These are phyloP conservation scores for Scotopteryx bipunctaria DNA, from an alignment of 2,888 invertebrate genomes.

Conservation along the genomic window DNA sequence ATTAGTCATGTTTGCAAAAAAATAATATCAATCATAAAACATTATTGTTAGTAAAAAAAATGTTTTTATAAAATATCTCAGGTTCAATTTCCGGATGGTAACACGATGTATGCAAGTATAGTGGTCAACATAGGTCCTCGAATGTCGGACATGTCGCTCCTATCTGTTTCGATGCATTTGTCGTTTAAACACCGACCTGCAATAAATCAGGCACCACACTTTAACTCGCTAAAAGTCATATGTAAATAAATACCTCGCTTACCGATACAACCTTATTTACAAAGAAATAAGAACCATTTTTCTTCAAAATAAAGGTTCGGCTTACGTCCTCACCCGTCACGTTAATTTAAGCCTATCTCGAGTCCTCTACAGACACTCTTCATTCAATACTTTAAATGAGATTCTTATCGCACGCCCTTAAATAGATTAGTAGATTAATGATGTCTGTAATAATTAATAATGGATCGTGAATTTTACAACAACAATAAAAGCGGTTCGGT, in stretches of 20 bases:
- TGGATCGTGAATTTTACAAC: constrained; percentile 83
- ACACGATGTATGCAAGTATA: constrained; percentile 61
- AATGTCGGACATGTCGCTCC: constrained; percentile 82
- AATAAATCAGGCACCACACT: constrained; percentile 75
- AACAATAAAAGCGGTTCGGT: constrained; percentile 79
- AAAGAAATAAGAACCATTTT: constrained; percentile 5
- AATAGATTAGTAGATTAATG: constrained; percentile 84
- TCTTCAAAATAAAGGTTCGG: constrained; percentile 31
- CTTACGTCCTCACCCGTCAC: constrained; percentile 34
- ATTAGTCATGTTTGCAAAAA: too few species aligned
- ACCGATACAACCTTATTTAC: constrained; percentile 34
- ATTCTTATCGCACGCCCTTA: constrained; percentile 82
- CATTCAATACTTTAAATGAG: constrained; percentile 84
- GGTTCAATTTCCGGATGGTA: constrained; percentile 30
- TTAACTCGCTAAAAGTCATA: constrained; percentile 41
- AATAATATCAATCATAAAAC: too few species aligned
- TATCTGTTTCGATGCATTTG: constrained; percentile 84
- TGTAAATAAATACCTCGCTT: constrained; percentile 25
- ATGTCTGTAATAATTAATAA: constrained; percentile 84
- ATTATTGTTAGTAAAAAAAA: too few species aligned
- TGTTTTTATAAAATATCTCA: constrained; percentile 14
- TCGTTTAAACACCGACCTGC: constrained; percentile 83
- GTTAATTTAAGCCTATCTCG: constrained; percentile 80
- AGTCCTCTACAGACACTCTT: constrained; percentile 82
- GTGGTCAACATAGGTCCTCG: constrained; percentile 79